These are phyloP conservation scores for Tyrannus savana DNA, from an alignment of 2,113 vertebrate genomes.

Conservation along the genomic window DNA sequence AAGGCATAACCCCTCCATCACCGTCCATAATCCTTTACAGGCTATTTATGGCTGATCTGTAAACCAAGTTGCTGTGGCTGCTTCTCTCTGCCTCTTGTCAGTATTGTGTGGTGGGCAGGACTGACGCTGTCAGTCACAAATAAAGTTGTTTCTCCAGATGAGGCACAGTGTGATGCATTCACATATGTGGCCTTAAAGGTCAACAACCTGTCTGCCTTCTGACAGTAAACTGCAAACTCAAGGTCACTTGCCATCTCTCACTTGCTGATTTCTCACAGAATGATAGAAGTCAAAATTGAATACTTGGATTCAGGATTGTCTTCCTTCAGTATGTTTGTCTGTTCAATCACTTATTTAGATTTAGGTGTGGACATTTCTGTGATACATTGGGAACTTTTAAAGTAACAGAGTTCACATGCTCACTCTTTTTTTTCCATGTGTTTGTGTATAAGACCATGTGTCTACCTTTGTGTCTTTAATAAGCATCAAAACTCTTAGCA, in stretches of 20 bases:
- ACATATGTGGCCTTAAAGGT: rapidly evolving
- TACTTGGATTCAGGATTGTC: background rate
- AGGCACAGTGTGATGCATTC: background rate
- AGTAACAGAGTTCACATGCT: rapidly evolving
- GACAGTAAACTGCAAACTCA: background rate
- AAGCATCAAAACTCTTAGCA: background rate
- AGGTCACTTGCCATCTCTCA: background rate
- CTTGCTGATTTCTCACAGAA: background rate
- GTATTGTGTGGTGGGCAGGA: background rate
- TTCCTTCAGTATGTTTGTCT: background rate
- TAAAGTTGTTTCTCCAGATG: background rate
- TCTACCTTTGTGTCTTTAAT: background rate
- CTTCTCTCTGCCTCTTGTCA: background rate
- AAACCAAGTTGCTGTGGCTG: background rate
- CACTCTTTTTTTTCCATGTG: background rate
- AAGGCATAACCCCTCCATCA: background rate
- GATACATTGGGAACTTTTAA: background rate
- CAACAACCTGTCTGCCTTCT: background rate
- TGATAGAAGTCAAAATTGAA: background rate
- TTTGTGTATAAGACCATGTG: background rate
- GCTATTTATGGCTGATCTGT: background rate
- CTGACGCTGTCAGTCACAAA: background rate
- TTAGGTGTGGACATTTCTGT: background rate
- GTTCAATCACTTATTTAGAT: background rate
- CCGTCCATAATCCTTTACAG: background rate